phyloP scores from a whole-genome alignment of 2,113 vertebrate genomes.

The Euleptes europaea region DNA sequence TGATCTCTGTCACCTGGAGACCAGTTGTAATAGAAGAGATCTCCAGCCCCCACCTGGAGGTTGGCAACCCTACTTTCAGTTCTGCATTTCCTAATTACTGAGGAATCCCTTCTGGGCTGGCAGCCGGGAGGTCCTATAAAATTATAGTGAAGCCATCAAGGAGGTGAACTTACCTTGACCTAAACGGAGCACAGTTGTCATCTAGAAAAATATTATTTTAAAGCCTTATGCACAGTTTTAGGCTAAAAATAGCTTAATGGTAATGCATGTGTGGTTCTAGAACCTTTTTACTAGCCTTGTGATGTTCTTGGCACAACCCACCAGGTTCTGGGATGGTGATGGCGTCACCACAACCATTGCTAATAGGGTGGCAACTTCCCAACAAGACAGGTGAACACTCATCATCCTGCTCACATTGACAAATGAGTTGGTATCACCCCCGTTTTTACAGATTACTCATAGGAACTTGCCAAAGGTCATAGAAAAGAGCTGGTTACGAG shows the following conservation, averaged over 20 bases:
- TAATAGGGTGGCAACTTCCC: not conserved
- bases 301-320: no score
- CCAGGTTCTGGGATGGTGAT: not conserved
- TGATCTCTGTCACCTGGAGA: no score
- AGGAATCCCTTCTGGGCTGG: not conserved
- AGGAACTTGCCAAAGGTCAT: conserved; percentile 1
- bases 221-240: not conserved
- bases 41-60: no score
- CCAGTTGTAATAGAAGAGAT: no score
- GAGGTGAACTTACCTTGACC: not conserved
- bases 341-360: not conserved
- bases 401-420: not conserved
- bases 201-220: no score
- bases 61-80: no score
- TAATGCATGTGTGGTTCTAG: not conserved
- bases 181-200: not conserved
- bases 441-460: not conserved
- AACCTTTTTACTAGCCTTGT: not conserved
- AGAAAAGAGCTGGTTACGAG: not conserved
- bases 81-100: not conserved
- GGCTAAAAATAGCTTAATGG: not conserved
- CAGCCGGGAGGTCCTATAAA: not conserved
- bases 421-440: not conserved
- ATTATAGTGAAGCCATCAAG: not conserved
- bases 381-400: not conserved